Evolutionary conservation across 2,113 vertebrate genomes (phyloP), one percentile per base, ranked within the genome.

Genomic region (Ramphastos sulfuratus): DNA sequence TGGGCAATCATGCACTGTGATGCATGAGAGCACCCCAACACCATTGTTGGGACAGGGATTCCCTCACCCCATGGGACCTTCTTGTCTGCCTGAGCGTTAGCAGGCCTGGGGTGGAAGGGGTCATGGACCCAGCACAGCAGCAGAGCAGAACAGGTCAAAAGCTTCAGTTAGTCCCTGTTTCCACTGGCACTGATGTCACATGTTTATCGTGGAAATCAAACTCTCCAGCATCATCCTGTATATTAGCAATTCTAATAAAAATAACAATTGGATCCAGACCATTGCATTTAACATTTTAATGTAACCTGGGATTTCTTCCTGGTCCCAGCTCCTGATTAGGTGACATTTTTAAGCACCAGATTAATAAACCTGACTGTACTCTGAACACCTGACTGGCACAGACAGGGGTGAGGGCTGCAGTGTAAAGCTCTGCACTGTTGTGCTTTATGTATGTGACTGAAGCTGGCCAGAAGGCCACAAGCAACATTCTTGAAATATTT

Each of bases 171-270:
- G 44, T 52, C 39, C n/a, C 37, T 55, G 52, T 74, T 80, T 83
- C 52, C 66, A 24, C 46, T 39, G 77, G 20, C 60, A 63, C 1
- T 59, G 84, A 64, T 67, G 70, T 48, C 87, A 75, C 3, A 0
- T 59, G 58, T 78, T 91, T 78, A 15, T 90, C 77, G 71, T 74
- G 71, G 65, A 84, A 90, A 74, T 84, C 81, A 50, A 78, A 52
- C 20, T 48, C 63, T 81, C 65, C 65, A 87, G 74, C 70, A 56
- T 58, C 66, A 65, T 87, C 37, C 73, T 25, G 5, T 48, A 7
- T 48, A 92, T 72, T 75, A 90, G 37, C 81, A 94, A 91, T 81
- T 88, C 80, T 86, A 94, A 74, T 86, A 90, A 87, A 90, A 88
- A 63, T 92, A 94, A 78, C 90, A 81, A 89, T 72, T 91, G 63